Conservation (phyloP, 2,797 vertebrate genomes). For the Telmatherina bonti region DNA sequence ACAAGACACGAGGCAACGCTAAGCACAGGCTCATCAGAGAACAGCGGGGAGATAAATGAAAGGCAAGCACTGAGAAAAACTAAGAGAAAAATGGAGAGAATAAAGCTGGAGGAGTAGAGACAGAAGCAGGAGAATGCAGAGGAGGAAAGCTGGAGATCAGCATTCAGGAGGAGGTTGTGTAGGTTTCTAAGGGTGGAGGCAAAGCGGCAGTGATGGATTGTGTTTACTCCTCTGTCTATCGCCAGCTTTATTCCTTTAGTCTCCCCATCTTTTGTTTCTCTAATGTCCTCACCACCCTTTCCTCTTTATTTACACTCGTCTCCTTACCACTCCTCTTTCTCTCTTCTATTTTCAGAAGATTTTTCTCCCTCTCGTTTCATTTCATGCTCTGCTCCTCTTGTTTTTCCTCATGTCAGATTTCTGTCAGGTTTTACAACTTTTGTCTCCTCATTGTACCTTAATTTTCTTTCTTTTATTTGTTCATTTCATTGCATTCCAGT, state of each 20-base stretch:
- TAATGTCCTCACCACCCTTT: constrained; percentile 6
- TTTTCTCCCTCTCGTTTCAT: neutral
- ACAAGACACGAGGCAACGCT: neutral
- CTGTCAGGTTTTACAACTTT: neutral
- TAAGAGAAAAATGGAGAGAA: neutral
- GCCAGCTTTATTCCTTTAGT: constrained; percentile 32
- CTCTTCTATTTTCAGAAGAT: neutral
- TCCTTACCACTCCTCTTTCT: neutral
- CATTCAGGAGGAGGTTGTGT: constrained; percentile 48
- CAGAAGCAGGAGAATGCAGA: constrained; percentile 1
- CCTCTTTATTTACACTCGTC: constrained; percentile 11
- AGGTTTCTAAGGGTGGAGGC: constrained; percentile 13
- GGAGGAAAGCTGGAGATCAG: constrained; percentile 29
- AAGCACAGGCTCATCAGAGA: neutral
- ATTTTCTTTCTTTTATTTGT: neutral
- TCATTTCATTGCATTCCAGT: neutral
- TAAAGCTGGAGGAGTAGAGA: constrained; percentile 1
- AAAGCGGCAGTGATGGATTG: constrained; percentile 72
- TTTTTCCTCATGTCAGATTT: neutral
- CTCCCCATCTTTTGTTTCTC: constrained; percentile 19
- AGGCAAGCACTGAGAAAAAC: constrained; percentile 5
- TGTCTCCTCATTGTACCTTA: neutral
- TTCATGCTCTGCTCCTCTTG: no score
- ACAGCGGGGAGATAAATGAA: neutral
- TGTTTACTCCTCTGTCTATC: constrained; percentile 69